Percentiles rank a stretch among this genome's conserved stretches.
Conservation (phyloP, 2,113 vertebrate genomes). For the Semnornis frantzii region DNA sequence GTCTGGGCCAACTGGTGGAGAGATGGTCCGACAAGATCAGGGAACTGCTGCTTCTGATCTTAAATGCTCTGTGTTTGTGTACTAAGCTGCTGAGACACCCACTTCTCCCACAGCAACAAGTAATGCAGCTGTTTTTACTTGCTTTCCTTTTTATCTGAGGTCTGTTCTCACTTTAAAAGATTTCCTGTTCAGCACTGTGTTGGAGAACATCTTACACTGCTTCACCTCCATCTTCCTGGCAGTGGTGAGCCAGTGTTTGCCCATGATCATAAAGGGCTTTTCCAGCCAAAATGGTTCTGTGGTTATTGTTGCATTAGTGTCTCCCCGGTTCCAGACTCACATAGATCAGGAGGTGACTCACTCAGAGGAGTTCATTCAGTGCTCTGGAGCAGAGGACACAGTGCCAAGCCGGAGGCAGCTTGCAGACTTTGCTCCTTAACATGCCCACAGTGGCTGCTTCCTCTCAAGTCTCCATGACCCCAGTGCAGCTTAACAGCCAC, state of each 20-base stretch:
- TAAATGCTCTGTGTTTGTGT: rapidly evolving
- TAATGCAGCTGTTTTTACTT: not conserved
- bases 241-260: not conserved
- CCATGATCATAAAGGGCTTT: not conserved
- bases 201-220: not conserved
- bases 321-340: not conserved
- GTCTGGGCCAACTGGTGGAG: not conserved
- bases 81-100: not conserved
- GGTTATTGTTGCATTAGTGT: not conserved
- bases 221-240: not conserved
- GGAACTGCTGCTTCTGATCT: not conserved
- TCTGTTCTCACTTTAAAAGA: not conserved
- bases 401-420: not conserved
- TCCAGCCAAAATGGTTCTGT: too few species aligned
- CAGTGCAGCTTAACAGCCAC: not conserved
- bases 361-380: not conserved
- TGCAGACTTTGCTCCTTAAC: not conserved
- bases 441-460: rapidly evolving
- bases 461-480: rapidly evolving
- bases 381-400: not conserved
- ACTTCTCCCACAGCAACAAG: not conserved
- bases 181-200: not conserved
- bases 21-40: not conserved
- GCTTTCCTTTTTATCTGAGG: not conserved
- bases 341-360: not conserved